Conservation (phyloP, 2,888 invertebrate genomes). For the Pseudococcus viburni region DNA sequence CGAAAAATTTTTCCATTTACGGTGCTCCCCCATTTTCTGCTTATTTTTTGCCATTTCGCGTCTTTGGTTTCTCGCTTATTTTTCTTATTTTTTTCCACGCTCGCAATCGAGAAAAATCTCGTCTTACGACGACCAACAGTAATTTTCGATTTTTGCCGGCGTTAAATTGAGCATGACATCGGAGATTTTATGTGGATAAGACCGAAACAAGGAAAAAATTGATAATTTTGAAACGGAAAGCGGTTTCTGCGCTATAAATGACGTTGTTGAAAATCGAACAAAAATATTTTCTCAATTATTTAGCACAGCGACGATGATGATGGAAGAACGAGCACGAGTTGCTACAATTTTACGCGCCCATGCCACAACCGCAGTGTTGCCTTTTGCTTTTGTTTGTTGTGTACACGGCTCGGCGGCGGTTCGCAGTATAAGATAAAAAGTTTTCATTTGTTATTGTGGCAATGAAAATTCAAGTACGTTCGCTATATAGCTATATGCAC, state of each 20-base stretch:
- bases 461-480: slow-evolving; percentile 25
- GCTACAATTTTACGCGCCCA: background rate
- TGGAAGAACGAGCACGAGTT: background rate
- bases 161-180: slow-evolving; percentile 48
- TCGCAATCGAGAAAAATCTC: background rate
- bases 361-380: background rate
- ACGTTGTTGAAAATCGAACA: slow-evolving; percentile 21
- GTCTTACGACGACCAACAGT: slow-evolving; percentile 17
- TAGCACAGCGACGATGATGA: background rate
- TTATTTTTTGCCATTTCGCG: background rate
- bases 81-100: background rate
- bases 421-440: background rate
- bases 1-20: background rate
- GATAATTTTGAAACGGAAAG: slow-evolving; percentile 39
- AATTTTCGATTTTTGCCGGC: slow-evolving; percentile 8
- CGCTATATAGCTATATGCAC: background rate
- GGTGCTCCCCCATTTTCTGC: background rate
- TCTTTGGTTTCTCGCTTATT: background rate
- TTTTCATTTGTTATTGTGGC: slow-evolving; percentile 11
- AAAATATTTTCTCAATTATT: slow-evolving; percentile 20
- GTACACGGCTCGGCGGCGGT: background rate
- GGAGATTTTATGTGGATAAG: slow-evolving; percentile 26
- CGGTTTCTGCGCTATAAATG: background rate
- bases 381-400: slow-evolving; percentile 19
- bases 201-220: slow-evolving; percentile 31